Evolutionary conservation across 2,888 invertebrate species (phyloP), one percentile per base, ranked within the genome.

Genomic region (Heliconius cydno): DNA sequence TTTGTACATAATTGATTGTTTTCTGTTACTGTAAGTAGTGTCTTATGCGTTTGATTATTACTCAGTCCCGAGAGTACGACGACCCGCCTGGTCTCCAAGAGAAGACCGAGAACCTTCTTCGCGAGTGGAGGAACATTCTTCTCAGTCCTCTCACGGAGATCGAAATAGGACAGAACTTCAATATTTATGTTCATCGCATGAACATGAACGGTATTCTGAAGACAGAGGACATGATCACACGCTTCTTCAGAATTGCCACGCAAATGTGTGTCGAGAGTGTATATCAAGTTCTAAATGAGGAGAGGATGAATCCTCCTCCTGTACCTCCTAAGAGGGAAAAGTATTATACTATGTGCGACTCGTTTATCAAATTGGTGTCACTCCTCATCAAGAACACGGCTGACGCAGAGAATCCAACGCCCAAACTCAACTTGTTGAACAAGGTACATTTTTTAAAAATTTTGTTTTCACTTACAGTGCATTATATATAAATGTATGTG

Each of bases 221-320:
- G 92, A 99, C 99, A 0, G 99, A 99, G 89, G 99, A 99, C 88
- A 96, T 99, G 87, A 99, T 99, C 82, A 98, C 99, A 0, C 95
- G 99, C 80, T 99, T 99, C 95, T 99, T 99, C 96, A 97, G 99
- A 68, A 96, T 99, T 82, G 98, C 99, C 79, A 98, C 99, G 0
- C 99, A 99, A 91, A 97, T 99, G 96, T 99, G 99, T 91, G 98
- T 99, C 3, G 99, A 99, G 90, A 96, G 98, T 80, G 98, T 99
- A 63, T 99, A 99, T 90, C 96, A 98, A 80, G 96, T 97, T 77
- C 92, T 98, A 15, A 96, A 96, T 10, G 98, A 98, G 84, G 97
- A 97, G 63, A 94, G 96, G 68, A 92, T 96, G 81, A 96, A 96
- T 66, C 96, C 96, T 0, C 96, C 96, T 2, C 96, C 96, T 0